These are phyloP conservation scores for Hylaeus anthracinus DNA, from an alignment of 1,140 invertebrate genomes.

Conservation along the genomic window DNA sequence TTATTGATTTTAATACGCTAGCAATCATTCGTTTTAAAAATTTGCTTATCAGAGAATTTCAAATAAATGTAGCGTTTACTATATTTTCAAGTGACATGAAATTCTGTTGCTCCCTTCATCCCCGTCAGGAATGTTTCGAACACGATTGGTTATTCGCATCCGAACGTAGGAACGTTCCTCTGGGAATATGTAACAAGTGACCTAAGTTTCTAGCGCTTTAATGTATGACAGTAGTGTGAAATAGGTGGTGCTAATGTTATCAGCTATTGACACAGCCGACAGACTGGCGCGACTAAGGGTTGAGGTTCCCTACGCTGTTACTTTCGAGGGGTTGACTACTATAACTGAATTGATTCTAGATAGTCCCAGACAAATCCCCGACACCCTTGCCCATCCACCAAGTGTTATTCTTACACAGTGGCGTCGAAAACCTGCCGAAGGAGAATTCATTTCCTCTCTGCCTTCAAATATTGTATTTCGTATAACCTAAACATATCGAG, in stretches of 20 bases:
- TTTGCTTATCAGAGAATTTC: no score
- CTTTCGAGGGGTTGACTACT: slow-evolving; percentile 54
- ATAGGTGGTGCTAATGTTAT: slow-evolving; percentile 66
- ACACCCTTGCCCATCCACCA: slow-evolving; percentile 48
- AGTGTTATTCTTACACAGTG: slow-evolving; percentile 61
- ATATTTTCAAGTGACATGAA: no score
- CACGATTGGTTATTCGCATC: no score
- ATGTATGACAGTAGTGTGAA: slow-evolving; percentile 54
- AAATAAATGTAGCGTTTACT: no score
- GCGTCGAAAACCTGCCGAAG: slow-evolving; percentile 24
- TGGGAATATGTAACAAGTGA: slow-evolving; percentile 24
- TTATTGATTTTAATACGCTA: no score
- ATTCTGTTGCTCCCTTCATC: no score
- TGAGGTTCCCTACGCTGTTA: slow-evolving; percentile 46
- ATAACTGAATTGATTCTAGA: slow-evolving; percentile 73
- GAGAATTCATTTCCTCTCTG: slow-evolving; percentile 20
- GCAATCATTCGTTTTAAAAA: no score
- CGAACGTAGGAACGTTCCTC: background rate
- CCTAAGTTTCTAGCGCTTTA: slow-evolving; percentile 40
- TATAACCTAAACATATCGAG: background rate
- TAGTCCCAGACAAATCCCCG: slow-evolving; percentile 71
- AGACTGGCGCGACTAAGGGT: slow-evolving; percentile 56
- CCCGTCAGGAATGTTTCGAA: no score
- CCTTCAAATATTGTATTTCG: slow-evolving; percentile 15
- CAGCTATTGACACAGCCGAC: slow-evolving; percentile 70